Conservation (phyloP, 2,888 invertebrate species). For the Phyllotreta striolata region DNA sequence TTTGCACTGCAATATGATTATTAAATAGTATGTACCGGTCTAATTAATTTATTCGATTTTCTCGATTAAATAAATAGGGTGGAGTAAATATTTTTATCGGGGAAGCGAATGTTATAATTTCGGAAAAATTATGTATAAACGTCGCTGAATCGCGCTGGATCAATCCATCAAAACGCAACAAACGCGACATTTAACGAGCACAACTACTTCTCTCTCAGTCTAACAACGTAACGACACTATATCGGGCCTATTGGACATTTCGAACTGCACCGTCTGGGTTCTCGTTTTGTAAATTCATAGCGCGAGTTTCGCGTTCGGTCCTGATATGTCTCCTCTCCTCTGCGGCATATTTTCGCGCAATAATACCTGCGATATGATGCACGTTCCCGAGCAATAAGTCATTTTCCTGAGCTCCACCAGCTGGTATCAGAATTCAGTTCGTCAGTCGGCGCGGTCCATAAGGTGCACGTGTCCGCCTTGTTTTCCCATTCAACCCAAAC, state of each 20-base stretch:
- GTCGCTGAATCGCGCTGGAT: constrained; percentile 44
- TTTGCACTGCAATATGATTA: constrained; percentile 1
- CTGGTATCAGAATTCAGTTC: constrained; percentile 17
- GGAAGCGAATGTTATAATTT: no score
- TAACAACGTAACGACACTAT: constrained; percentile 50
- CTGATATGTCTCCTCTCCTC: constrained; percentile 24
- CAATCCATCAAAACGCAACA: constrained; percentile 50
- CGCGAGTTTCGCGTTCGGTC: constrained; percentile 17
- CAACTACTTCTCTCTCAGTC: constrained; percentile 45
- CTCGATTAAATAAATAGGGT: no score
- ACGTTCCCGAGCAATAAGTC: constrained; percentile 35
- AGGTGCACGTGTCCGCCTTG: constrained; percentile 55
- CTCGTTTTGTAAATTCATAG: constrained; percentile 34
- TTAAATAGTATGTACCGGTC: background rate
- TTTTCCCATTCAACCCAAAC: constrained; percentile 60
- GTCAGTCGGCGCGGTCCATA: constrained; percentile 27
- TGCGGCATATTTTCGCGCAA: constrained; percentile 37
- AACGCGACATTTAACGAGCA: constrained; percentile 46
- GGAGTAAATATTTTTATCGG: no score
- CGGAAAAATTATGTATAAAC: no score
- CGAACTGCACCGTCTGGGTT: constrained; percentile 28
- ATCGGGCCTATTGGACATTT: constrained; percentile 42
- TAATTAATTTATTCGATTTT: no score
- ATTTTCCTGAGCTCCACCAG: constrained; percentile 18
- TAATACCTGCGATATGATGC: constrained; percentile 38